Evolutionary conservation across 2,888 invertebrate species (phyloP).

Genomic region (Leptinotarsa haldemani): DNA sequence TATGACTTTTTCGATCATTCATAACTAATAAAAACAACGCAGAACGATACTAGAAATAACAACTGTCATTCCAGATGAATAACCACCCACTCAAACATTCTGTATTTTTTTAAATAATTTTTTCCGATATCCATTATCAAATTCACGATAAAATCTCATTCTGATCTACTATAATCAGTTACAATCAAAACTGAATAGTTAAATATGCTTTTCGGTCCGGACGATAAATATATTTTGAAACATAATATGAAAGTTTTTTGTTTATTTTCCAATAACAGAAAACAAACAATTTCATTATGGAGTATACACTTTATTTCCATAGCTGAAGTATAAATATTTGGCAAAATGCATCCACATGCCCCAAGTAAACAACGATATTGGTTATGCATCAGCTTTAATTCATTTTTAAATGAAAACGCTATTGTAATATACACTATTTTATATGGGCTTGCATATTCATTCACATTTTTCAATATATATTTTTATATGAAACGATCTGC

Average conservation of each 20-base stretch:
- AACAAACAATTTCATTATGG: constrained; percentile 32
- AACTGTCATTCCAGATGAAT: too few relatives aligned
- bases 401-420: constrained; percentile 4
- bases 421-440: not conserved
- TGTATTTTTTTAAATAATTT: too few relatives aligned
- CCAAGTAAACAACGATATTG: constrained; percentile 3
- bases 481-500: not conserved
- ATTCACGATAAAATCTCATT: too few relatives aligned
- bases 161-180: too few relatives aligned
- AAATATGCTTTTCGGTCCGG: too few relatives aligned
- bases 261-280: constrained; percentile 38
- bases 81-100: too few relatives aligned
- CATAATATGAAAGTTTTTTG: constrained; percentile 10
- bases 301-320: constrained; percentile 25
- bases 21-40: too few relatives aligned
- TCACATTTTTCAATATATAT: constrained; percentile 2
- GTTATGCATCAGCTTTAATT: constrained; percentile 11
- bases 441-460: not conserved
- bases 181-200: too few relatives aligned
- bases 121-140: too few relatives aligned
- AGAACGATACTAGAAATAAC: too few relatives aligned
- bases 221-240: not conserved
- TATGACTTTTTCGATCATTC: too few relatives aligned
- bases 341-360: constrained; percentile 12
- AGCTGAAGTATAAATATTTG: constrained; percentile 34